A percentile compares a stretch with the other conserved stretches of the same genome.
These are phyloP conservation scores for Willisornis vidua DNA, from an alignment of 2,113 vertebrate genomes.

Conservation along the genomic window DNA sequence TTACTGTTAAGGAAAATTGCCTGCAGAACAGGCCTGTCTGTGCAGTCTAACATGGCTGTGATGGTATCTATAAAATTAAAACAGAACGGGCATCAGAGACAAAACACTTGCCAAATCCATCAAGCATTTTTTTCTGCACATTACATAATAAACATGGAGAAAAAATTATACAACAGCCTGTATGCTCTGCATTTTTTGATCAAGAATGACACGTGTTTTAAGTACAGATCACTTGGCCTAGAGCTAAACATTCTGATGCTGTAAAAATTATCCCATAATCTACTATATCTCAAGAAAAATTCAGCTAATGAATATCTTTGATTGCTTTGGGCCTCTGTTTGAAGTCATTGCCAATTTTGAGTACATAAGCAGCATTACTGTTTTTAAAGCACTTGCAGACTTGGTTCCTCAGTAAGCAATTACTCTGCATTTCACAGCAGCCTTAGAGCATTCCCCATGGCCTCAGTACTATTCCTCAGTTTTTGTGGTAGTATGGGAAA, in stretches of 20 bases:
- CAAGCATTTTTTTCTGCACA: background rate
- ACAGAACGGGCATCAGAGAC: conserved; percentile 38
- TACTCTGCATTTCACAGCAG: background rate
- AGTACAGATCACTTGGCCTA: background rate
- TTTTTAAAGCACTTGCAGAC: background rate
- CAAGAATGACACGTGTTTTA: background rate
- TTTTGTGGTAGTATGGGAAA: background rate
- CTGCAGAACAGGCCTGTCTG: conserved; percentile 95
- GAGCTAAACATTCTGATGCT: background rate
- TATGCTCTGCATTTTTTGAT: background rate
- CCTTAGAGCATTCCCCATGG: background rate
- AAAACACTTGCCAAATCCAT: background rate
- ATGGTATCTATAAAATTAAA: conserved; percentile 86
- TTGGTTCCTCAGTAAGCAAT: background rate
- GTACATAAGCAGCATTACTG: background rate
- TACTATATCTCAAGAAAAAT: background rate
- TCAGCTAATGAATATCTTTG: background rate
- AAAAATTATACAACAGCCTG: background rate
- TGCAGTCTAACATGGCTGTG: conserved; percentile 95
- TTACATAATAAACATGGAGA: background rate
- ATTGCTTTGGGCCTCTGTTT: background rate
- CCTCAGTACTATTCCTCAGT: background rate
- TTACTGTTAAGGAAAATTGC: conserved; percentile 99
- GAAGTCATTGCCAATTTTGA: background rate
- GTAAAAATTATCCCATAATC: background rate